A percentile compares a stretch with the other conserved stretches of the same genome.
Evolutionary conservation across 1,140 invertebrate species (phyloP).

Genomic region (Drosophila lowei): DNA sequence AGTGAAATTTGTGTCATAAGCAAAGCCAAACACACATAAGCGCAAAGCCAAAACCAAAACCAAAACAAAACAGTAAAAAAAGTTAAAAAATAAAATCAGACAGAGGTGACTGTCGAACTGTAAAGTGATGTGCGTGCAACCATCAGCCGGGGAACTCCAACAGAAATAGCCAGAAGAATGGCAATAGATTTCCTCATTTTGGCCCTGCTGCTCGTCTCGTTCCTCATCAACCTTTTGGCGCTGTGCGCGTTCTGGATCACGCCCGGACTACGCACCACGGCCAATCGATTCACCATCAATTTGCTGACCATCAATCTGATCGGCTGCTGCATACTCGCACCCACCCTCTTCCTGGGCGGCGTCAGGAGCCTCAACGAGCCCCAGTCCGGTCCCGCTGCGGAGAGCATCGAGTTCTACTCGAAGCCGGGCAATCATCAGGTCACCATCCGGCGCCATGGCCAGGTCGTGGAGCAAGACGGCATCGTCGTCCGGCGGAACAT

Average conservation of each 20-base stretch:
- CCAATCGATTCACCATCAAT: constrained; percentile 82
- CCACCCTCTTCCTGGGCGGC: constrained; percentile 71
- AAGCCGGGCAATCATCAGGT: constrained; percentile 79
- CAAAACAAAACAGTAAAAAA: constrained; percentile 16
- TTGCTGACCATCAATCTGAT: constrained; percentile 80
- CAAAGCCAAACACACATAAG: constrained; percentile 33
- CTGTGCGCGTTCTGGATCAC: constrained; percentile 83
- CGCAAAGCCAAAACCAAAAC: constrained; percentile 15
- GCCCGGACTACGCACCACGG: constrained; percentile 80
- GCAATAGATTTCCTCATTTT: constrained; percentile 82
- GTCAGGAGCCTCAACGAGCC: constrained; percentile 27
- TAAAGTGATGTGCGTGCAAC: constrained; percentile 70
- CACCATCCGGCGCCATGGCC: constrained; percentile 68
- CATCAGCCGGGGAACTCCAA: not conserved
- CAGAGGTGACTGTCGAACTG: constrained; percentile 68
- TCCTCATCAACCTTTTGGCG: constrained; percentile 80
- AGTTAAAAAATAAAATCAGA: too few relatives aligned
- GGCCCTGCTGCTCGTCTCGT: constrained; percentile 79
- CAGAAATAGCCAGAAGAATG: constrained; percentile 62
- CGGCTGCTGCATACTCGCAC: constrained; percentile 77
- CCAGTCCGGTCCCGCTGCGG: constrained; percentile 9
- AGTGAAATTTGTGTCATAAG: constrained; percentile 71
- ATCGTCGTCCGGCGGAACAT: constrained; percentile 59
- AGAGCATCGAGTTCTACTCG: constrained; percentile 71
- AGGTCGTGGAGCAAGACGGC: constrained; percentile 73